Conservation (phyloP, 2,888 invertebrate species). For the Drosophila limbata region DNA sequence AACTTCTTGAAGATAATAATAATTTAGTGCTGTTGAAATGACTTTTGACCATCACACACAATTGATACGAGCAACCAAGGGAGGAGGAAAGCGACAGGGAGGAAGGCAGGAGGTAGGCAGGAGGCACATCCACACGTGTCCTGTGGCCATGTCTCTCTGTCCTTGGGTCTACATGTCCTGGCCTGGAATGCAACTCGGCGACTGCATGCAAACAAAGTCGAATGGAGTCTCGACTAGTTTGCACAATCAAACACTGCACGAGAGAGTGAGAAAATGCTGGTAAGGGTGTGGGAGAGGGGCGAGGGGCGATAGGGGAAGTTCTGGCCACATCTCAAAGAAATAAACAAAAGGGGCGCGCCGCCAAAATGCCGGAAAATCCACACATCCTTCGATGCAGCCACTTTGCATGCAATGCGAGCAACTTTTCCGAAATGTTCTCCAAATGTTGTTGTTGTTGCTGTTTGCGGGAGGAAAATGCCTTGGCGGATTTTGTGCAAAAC, state of each 20-base stretch:
- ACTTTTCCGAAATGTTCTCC: conserved; percentile 43
- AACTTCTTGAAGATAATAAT: conserved; percentile 86
- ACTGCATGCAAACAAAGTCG: conserved; percentile 61
- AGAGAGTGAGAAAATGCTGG: neutral
- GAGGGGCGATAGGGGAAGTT: neutral
- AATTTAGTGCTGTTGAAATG: conserved; percentile 86
- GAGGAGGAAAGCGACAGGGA: neutral
- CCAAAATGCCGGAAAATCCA: conserved; percentile 79
- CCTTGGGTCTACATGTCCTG: conserved; percentile 22
- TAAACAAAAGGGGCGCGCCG: conserved; percentile 69
- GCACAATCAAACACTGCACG: conserved; percentile 49
- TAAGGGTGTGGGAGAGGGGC: neutral
- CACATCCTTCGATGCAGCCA: conserved; percentile 73
- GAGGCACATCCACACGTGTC: conserved; percentile 47
- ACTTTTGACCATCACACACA: conserved; percentile 86
- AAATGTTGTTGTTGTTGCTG: conserved; percentile 19
- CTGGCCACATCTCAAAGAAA: conserved; percentile 74
- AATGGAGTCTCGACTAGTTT: conserved; percentile 56
- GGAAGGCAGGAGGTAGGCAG: neutral
- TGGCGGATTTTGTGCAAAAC: conserved; percentile 43
- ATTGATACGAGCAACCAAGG: conserved; percentile 80
- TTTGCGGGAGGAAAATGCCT: conserved; percentile 20
- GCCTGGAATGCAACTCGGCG: conserved; percentile 64
- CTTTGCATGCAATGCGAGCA: conserved; percentile 75
- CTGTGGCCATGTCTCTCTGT: conserved; percentile 16